Conservation (phyloP, 2,113 vertebrate species). For the Semnopithecus entellus region DNA sequence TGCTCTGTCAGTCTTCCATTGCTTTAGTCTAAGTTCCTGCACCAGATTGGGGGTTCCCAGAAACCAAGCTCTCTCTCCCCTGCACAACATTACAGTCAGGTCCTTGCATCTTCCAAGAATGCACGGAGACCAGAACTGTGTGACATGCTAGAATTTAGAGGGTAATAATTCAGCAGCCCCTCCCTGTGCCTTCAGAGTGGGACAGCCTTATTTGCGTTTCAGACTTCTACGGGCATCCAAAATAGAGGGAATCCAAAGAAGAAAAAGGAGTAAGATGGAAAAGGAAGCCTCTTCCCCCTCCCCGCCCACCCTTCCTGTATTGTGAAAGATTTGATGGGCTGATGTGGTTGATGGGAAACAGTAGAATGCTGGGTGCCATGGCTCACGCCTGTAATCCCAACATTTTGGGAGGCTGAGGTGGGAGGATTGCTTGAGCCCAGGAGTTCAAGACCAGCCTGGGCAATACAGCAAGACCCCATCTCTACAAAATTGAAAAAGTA, state of each 20-base stretch:
- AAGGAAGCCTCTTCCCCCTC: background rate
- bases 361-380: background rate
- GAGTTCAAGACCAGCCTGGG: too few species aligned
- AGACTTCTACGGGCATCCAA: background rate
- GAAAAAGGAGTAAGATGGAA: background rate
- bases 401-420: too few species aligned
- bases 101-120: background rate
- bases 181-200: background rate
- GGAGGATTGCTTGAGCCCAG: too few species aligned
- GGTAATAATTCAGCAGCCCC: background rate
- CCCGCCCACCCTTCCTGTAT: background rate
- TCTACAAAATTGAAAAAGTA: too few species aligned
- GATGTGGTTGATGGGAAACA: background rate
- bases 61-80: background rate
- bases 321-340: background rate
- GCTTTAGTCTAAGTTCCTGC: background rate
- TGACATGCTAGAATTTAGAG: background rate
- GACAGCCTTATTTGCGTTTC: background rate
- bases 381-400: too few species aligned
- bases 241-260: background rate
- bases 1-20: background rate
- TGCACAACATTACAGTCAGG: background rate
- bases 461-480: too few species aligned
- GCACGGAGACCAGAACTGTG: background rate
- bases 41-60: background rate